A percentile compares a stretch with the other conserved stretches of the same genome.
These are phyloP conservation scores for Parascotia fuliginaria DNA, from an alignment of 2,888 invertebrate species.

Conservation along the genomic window DNA sequence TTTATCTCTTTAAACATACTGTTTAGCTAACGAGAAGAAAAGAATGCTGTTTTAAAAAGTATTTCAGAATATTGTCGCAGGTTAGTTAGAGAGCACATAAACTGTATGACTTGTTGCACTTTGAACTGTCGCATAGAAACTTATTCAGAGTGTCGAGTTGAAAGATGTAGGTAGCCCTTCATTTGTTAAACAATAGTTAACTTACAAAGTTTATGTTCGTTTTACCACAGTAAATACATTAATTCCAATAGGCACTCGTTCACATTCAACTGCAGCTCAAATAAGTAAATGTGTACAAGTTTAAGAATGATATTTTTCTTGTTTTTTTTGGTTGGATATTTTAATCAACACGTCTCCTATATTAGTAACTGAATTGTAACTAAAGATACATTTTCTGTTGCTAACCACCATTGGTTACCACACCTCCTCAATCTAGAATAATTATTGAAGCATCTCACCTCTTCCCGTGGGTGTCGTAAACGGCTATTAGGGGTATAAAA, in stretches of 20 bases:
- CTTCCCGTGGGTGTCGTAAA: too few relatives aligned
- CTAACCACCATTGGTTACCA: too few relatives aligned
- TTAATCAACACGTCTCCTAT: too few relatives aligned
- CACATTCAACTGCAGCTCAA: too few relatives aligned
- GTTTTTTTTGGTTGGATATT: too few relatives aligned
- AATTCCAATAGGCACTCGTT: background rate
- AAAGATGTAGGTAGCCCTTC: conserved; percentile 45
- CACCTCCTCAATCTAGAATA: too few relatives aligned
- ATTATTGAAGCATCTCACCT: too few relatives aligned
- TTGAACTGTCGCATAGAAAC: conserved; percentile 42
- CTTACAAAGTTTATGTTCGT: background rate
- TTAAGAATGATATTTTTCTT: too few relatives aligned
- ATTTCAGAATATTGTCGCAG: conserved; percentile 43
- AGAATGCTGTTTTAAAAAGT: conserved; percentile 42
- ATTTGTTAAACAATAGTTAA: background rate
- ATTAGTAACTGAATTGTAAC: too few relatives aligned
- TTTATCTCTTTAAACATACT: conserved; percentile 59
- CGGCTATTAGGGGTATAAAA: too few relatives aligned
- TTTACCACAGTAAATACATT: background rate
- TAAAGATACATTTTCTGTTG: too few relatives aligned
- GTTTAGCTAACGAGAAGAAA: conserved; percentile 33
- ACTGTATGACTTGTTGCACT: conserved; percentile 46
- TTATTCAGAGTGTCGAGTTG: conserved; percentile 47
- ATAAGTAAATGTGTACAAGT: too few relatives aligned
- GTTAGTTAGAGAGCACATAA: conserved; percentile 45